A percentile compares a stretch with the other conserved stretches of the same genome.
These are phyloP conservation scores for Rhinichthys osculus DNA, from an alignment of 2,797 vertebrate genomes.

Conservation along the genomic window DNA sequence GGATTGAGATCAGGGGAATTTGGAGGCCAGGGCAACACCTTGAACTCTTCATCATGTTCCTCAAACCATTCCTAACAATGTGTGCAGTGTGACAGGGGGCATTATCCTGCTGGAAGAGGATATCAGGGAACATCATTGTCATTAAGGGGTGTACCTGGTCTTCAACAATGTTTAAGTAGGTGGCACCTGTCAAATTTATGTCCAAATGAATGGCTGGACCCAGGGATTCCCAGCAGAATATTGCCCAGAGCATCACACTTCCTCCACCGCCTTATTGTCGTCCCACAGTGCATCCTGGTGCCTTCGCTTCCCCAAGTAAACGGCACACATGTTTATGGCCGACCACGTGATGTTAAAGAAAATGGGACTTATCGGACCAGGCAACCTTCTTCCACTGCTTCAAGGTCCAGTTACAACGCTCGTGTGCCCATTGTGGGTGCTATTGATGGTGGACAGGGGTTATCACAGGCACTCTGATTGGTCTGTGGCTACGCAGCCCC, in stretches of 20 bases:
- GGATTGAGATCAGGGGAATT: background rate
- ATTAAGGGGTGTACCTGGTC: background rate
- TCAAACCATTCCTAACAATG: background rate
- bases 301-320: background rate
- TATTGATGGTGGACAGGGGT: background rate
- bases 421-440: fast-evolving
- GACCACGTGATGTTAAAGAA: background rate
- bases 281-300: too few relatives aligned
- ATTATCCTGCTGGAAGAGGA: background rate
- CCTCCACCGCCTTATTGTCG: too few relatives aligned
- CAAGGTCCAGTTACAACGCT: background rate
- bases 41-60: background rate
- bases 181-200: background rate
- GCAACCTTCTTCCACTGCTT: background rate
- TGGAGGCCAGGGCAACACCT: background rate
- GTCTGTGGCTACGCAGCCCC: too few relatives aligned
- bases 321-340: background rate
- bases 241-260: too few relatives aligned
- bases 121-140: background rate
- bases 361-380: background rate
- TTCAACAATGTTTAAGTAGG: background rate
- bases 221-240: too few relatives aligned
- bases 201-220: background rate
- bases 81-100: background rate
- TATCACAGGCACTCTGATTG: background rate